phyloP scores from a whole-genome alignment of 2,797 vertebrate species.

The Clarias pachynema region DNA sequence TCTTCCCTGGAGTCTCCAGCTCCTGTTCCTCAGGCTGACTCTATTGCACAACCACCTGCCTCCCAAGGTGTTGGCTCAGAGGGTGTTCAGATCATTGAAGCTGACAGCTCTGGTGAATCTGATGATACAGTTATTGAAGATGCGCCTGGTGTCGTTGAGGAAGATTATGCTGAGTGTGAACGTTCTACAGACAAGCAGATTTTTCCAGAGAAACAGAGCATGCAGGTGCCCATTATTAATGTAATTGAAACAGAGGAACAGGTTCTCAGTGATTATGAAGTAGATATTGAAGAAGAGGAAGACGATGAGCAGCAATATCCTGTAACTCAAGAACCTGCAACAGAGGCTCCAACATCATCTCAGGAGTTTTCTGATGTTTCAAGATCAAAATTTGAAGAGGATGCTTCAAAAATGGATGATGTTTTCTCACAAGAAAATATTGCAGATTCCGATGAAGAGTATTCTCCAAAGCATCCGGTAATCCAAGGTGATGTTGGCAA shows the following conservation, averaged over 20 bases:
- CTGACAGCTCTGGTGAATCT: slow-evolving; percentile 88
- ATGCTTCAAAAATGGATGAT: slow-evolving; percentile 63
- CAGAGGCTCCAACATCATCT: slow-evolving; percentile 45
- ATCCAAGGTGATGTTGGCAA: slow-evolving; percentile 51
- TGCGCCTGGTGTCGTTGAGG: slow-evolving; percentile 39
- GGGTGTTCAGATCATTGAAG: slow-evolving; percentile 71
- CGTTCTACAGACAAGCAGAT: slow-evolving; percentile 54
- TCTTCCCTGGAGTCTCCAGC: slow-evolving; percentile 39
- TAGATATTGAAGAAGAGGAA: slow-evolving; percentile 67
- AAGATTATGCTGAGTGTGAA: slow-evolving; percentile 39
- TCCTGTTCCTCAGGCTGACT: slow-evolving; percentile 17
- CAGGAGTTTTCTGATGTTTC: slow-evolving; percentile 43
- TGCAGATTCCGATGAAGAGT: slow-evolving; percentile 64
- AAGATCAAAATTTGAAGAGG: slow-evolving; percentile 52
- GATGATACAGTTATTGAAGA: slow-evolving; percentile 90
- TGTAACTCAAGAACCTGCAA: slow-evolving; percentile 59
- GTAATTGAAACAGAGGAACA: slow-evolving; percentile 80
- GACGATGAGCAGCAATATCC: slow-evolving; percentile 67
- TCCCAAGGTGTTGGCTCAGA: slow-evolving; percentile 60
- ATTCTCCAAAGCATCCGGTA: slow-evolving; percentile 63
- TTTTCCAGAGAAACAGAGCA: slow-evolving; percentile 64
- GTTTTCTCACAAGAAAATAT: slow-evolving; percentile 68
- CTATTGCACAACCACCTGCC: slow-evolving; percentile 40
- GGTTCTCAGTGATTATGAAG: slow-evolving; percentile 73
- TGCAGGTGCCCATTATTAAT: slow-evolving; percentile 81